Conservation (phyloP, 2,888 invertebrate genomes). For the Ommatoiulus sabulosus region DNA sequence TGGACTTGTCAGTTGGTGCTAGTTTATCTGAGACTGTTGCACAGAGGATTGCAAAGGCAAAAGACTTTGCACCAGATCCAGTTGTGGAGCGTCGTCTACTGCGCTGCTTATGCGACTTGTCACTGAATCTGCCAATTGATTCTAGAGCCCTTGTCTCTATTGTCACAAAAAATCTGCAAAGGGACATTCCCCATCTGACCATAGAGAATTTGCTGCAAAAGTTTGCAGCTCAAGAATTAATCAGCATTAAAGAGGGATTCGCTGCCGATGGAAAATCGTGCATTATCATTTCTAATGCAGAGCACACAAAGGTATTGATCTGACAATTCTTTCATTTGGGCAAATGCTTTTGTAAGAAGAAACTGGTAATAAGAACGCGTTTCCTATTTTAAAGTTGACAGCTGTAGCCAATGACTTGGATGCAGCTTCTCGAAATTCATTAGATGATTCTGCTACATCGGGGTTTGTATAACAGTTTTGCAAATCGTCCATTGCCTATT, state of each 20-base stretch:
- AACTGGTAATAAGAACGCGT: no score
- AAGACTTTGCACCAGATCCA: background rate
- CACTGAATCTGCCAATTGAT: conserved; percentile 78
- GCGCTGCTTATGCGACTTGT: conserved; percentile 77
- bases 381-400: conserved; percentile 65
- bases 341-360: background rate
- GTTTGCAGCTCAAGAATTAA: conserved; percentile 80
- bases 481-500: background rate
- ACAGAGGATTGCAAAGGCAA: conserved; percentile 28
- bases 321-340: background rate
- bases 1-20: conserved; percentile 40
- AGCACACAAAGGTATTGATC: conserved; percentile 70
- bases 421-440: conserved; percentile 40
- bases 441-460: conserved; percentile 54
- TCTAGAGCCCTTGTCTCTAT: conserved; percentile 75
- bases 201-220: conserved; percentile 82
- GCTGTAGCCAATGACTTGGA: conserved; percentile 70
- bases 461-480: conserved; percentile 1
- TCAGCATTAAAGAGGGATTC: conserved; percentile 71
- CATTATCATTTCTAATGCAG: conserved; percentile 72
- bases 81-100: conserved; percentile 76
- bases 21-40: background rate
- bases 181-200: conserved; percentile 72
- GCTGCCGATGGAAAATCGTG: conserved; percentile 68
- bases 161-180: conserved; percentile 70